Evolutionary conservation across 1,140 invertebrate genomes (phyloP).

Genomic region (Bombus haemorrhoidalis): DNA sequence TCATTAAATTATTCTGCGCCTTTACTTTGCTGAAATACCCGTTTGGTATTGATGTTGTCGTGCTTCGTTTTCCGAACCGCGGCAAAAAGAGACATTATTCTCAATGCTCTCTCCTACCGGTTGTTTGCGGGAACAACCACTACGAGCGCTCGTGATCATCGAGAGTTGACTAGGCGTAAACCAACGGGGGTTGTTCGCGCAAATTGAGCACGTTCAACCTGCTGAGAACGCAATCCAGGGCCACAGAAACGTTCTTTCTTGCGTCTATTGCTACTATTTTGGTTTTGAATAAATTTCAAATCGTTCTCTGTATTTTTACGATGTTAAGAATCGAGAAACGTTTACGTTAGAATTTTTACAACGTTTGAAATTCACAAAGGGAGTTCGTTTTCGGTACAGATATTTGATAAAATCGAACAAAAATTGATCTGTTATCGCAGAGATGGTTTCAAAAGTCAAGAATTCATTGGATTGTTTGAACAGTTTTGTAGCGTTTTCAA

Average conservation of each 20-base stretch:
- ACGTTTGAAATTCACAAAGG: not conserved
- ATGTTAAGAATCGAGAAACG: not conserved
- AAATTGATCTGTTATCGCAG: not conserved
- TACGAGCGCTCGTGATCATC: slow-evolving; percentile 44
- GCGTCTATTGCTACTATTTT: slow-evolving; percentile 36
- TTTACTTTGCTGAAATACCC: slow-evolving; percentile 6
- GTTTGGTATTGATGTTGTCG: not conserved
- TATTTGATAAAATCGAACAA: not conserved
- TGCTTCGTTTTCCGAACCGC: slow-evolving; percentile 13
- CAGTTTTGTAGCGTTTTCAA: too few species aligned
- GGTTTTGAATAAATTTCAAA: not conserved
- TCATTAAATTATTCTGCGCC: slow-evolving; percentile 46
- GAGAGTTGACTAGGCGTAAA: slow-evolving; percentile 50
- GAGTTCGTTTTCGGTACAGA: not conserved
- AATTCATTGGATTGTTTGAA: not conserved
- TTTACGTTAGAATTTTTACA: not conserved
- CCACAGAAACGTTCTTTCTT: slow-evolving; percentile 31
- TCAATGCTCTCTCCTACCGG: slow-evolving; percentile 19
- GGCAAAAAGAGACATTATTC: slow-evolving; percentile 48
- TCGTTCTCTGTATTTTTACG: not conserved
- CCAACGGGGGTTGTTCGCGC: slow-evolving; percentile 41
- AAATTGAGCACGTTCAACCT: slow-evolving; percentile 51
- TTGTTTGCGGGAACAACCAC: slow-evolving; percentile 31
- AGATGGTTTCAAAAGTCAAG: not conserved
- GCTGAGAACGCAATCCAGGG: slow-evolving; percentile 40